These are phyloP conservation scores for Mizuhopecten yessoensis DNA, from an alignment of 1,140 invertebrate genomes.

Conservation along the genomic window DNA sequence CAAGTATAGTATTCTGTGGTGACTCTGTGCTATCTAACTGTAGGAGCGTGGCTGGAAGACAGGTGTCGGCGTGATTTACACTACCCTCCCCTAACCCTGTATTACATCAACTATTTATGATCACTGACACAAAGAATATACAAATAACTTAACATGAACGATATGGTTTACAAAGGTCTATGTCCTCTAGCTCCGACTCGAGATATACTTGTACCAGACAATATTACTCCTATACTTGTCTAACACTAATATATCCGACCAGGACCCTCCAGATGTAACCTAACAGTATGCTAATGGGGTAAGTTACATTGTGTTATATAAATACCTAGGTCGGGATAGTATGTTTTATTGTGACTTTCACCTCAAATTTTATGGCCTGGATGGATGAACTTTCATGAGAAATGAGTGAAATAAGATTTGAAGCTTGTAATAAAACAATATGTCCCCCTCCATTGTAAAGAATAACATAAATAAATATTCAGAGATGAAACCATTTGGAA, in stretches of 20 bases:
- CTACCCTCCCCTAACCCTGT: not conserved
- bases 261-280: not conserved
- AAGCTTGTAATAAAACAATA: no score
- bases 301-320: conserved; percentile 12
- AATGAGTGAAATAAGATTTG: no score
- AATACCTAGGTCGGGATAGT: not conserved
- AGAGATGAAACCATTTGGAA: no score
- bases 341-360: not conserved
- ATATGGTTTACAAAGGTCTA: not conserved
- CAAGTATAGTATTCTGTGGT: no score
- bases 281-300: not conserved
- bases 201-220: not conserved
- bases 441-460: no score
- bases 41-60: not conserved
- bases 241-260: not conserved
- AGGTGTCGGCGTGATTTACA: not conserved
- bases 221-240: not conserved
- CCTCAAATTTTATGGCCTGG: not conserved
- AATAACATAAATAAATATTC: no score
- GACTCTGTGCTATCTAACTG: not conserved
- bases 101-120: conserved; percentile 7
- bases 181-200: not conserved
- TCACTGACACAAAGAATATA: not conserved
- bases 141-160: not conserved
- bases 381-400: not conserved